A percentile compares a stretch with the other conserved stretches of the same genome.
phyloP scores from a whole-genome alignment of 1,140 invertebrate genomes.

The Eumaeus atala region DNA sequence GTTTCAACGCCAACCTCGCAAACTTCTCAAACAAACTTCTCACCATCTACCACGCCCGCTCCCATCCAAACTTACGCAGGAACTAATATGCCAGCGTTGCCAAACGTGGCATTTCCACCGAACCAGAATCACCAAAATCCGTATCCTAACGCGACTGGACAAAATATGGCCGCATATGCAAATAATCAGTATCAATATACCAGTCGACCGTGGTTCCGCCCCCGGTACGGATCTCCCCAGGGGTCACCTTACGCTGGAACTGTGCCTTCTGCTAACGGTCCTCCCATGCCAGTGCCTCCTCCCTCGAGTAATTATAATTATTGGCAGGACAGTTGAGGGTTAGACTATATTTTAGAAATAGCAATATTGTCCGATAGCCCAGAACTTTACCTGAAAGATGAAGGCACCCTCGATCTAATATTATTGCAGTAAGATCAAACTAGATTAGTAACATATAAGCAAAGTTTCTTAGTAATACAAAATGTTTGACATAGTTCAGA shows the following conservation, averaged over 20 bases:
- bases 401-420: too few relatives aligned
- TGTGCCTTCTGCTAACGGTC: slow-evolving; percentile 41
- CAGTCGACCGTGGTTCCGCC: slow-evolving; percentile 58
- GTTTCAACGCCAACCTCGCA: slow-evolving; percentile 35
- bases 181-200: slow-evolving; percentile 61
- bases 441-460: too few relatives aligned
- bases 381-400: too few relatives aligned
- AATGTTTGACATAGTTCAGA: too few relatives aligned
- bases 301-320: slow-evolving; percentile 58
- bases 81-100: slow-evolving; percentile 40
- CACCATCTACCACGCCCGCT: slow-evolving; percentile 53
- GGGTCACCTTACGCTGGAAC: slow-evolving; percentile 51
- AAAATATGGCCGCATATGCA: slow-evolving; percentile 63
- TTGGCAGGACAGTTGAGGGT: slow-evolving; percentile 65
- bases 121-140: slow-evolving; percentile 55
- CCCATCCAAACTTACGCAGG: slow-evolving; percentile 49
- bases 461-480: too few relatives aligned
- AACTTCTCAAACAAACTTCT: slow-evolving; percentile 46
- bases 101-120: slow-evolving; percentile 43
- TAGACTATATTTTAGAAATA: too few relatives aligned
- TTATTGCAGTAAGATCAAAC: too few relatives aligned
- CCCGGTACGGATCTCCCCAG: slow-evolving; percentile 53
- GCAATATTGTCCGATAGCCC: too few relatives aligned
- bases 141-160: slow-evolving; percentile 62
- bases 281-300: slow-evolving; percentile 49